Evolutionary conservation across 1,140 invertebrate species (phyloP).

Genomic region (Trichoplusia ni): DNA sequence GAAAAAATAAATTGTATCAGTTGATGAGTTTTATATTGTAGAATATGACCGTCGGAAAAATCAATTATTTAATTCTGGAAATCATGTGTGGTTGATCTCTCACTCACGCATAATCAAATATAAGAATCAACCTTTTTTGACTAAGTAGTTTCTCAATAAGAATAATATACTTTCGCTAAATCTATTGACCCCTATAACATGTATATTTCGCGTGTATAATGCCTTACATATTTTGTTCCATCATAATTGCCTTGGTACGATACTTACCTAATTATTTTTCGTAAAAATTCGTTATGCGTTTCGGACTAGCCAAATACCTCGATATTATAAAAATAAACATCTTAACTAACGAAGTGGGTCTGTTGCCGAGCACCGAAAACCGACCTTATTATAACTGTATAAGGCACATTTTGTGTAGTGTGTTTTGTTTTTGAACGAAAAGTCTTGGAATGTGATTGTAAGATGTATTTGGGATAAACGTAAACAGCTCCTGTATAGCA

Average conservation of each 20-base stretch:
- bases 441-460: neutral
- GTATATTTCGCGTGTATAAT: no score
- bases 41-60: no score
- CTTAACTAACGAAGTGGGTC: constrained; percentile 33
- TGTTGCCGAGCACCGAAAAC: constrained; percentile 61
- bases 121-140: no score
- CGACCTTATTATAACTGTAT: constrained; percentile 2
- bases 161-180: no score
- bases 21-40: no score
- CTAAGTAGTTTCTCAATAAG: no score
- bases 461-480: constrained; percentile 1
- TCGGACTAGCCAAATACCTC: constrained; percentile 68
- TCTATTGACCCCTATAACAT: no score
- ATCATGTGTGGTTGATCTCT: no score
- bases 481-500: constrained; percentile 11
- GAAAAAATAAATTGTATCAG: no score
- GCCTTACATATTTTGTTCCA: no score
- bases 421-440: neutral
- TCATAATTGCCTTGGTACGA: constrained; percentile 4
- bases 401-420: constrained; percentile 1
- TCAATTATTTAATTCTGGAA: no score
- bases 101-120: no score
- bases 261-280: constrained; percentile 30
- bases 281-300: constrained; percentile 38
- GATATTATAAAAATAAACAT: constrained; percentile 26